Base-by-base conservation (phyloP, 2,888 invertebrate species). In the Hoplodrina ambigua region DNA sequence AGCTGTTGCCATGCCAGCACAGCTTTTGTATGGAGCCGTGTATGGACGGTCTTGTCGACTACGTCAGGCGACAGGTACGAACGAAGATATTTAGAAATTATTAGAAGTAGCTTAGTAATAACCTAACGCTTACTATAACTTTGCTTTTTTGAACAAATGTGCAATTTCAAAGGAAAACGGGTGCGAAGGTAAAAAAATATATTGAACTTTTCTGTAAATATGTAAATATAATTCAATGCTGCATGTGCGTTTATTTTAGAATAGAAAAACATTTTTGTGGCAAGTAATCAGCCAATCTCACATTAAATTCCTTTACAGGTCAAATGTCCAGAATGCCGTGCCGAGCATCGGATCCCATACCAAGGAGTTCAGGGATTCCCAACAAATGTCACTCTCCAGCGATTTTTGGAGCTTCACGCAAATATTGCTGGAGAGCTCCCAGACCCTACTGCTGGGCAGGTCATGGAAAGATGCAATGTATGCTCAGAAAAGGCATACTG, bases 11-110 rank as follows among this genome's bases (percentile, higher is more conserved):
- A 97, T 99, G 99, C 93, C 99, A 99, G 96, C 99, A 99, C 97
- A 99, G 99, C 88, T 99, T 99, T 96, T 99, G 99, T 92, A 98
- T 99, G 98, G 99, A 99, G 90, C 99, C 99, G 66, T 99, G 99
- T 94, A 98, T 99, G 97, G 99, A 99, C 94, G 99, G 99, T 81
- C 97, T 99, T 62, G 98, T 99, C 90, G 99, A 99, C 96, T 99
- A 99, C 93, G 99, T 99, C 83, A 97, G 98, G 85, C 96, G 99
- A 95, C 99, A 99, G 97, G 98, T 98, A 94, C 92, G 69, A 1
- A 20, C 4, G 2, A 50, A n/a, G 1, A 41, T 15, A 33, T 4
- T 30, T 33, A 30, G 7, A 41, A 44, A 17, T 19, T n/a, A 44
- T 20, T 17, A 33, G 17, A 57, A 30, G 30, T 62, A 54, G 49